Percentiles rank a stretch among this genome's conserved stretches.
These are phyloP conservation scores for Oreotrochilus melanogaster DNA, from an alignment of 2,113 vertebrate species.

Conservation along the genomic window DNA sequence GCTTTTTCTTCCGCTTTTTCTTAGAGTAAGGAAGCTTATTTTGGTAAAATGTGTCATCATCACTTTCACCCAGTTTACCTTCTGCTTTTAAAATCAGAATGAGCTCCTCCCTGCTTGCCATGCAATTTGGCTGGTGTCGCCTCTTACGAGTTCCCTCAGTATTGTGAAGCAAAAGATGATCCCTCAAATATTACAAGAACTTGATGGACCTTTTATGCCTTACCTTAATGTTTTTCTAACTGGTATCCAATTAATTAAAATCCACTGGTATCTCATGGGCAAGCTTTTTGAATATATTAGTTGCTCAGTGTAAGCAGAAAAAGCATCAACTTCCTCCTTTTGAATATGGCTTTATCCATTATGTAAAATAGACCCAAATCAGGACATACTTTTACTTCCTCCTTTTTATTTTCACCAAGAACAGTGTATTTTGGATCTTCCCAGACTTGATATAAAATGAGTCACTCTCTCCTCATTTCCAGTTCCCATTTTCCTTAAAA, in stretches of 20 bases:
- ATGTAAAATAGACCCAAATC: background rate
- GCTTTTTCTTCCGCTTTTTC: slow-evolving; percentile 21
- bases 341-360: background rate
- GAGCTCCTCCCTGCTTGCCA: background rate
- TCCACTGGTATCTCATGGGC: background rate
- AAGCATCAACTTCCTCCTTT: background rate
- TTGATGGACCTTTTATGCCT: background rate
- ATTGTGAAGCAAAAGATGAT: background rate
- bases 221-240: background rate
- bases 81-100: background rate
- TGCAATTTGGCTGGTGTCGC: background rate
- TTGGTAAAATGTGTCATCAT: slow-evolving; percentile 15
- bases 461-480: background rate
- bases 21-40: background rate
- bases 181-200: background rate
- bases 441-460: background rate
- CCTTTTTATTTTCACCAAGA: background rate
- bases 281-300: background rate
- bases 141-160: background rate
- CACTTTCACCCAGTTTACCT: slow-evolving; percentile 31
- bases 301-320: background rate
- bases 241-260: background rate
- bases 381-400: background rate
- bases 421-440: background rate
- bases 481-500: background rate